A percentile compares a stretch with the other conserved stretches of the same genome.
phyloP scores from a whole-genome alignment of 2,113 vertebrate genomes.

The Salminus brasiliensis region DNA sequence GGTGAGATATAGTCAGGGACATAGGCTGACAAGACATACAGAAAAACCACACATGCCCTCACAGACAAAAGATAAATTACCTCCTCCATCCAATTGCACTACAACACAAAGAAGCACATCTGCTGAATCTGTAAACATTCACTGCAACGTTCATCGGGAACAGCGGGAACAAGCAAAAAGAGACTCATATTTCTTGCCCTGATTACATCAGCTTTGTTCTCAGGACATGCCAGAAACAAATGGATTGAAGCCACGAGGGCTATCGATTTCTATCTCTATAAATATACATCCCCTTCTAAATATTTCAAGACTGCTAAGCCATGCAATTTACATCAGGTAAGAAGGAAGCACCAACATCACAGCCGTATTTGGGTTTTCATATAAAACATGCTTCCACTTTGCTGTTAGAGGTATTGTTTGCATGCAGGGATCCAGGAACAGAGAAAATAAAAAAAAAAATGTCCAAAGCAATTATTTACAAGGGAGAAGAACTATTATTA shows the following conservation, averaged over 20 bases:
- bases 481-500: too few relatives aligned
- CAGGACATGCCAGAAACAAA: slow-evolving; percentile 35
- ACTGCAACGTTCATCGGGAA: slow-evolving; percentile 28
- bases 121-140: slow-evolving; percentile 48
- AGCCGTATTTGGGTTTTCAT: background rate
- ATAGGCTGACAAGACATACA: too few relatives aligned
- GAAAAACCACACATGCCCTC: too few relatives aligned
- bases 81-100: slow-evolving; percentile 23
- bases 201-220: slow-evolving; percentile 43
- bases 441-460: background rate
- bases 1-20: too few relatives aligned
- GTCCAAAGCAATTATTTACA: background rate
- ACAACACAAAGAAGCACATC: slow-evolving; percentile 32
- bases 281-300: slow-evolving; percentile 48
- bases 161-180: slow-evolving; percentile 17
- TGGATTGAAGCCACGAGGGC: slow-evolving; percentile 32
- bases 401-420: background rate
- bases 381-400: background rate
- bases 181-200: slow-evolving; percentile 41
- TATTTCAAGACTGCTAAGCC: slow-evolving; percentile 47
- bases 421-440: background rate
- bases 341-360: background rate
- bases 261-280: slow-evolving; percentile 48
- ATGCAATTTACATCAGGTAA: slow-evolving; percentile 7
- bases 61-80: slow-evolving; percentile 5